Evolutionary conservation across 2,888 invertebrate species (phyloP), one percentile per base, ranked within the genome.

Genomic region (Aporophyla lueneburgensis): DNA sequence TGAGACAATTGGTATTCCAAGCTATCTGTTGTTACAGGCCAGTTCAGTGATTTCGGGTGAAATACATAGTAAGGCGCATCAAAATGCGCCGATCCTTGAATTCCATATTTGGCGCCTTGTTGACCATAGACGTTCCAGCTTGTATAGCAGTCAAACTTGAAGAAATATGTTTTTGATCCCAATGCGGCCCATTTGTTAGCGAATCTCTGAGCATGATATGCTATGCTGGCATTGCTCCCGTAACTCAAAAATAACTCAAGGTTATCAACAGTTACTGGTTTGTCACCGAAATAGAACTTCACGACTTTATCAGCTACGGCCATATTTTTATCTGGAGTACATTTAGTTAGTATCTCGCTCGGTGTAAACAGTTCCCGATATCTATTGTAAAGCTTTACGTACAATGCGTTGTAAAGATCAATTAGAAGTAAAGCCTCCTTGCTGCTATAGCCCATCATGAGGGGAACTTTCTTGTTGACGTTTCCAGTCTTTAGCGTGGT

Each of bases 391-490:
- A 72, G 51, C 0, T 67, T 5, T 6, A 90, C 51, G 1, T 86
- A 68, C 0, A 14, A 9, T 27, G 78, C 65, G 19, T 86, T 86
- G 70, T 91, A 93, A 1, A 97, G 96, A 59, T 93, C 86, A 84
- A 86, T 5, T 87, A 77, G 4, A n/a, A 3, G n/a, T 70, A 51
- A 14, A 91, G 51, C 5, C 93, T 98, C 98, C 68, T 97, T 97
- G 0, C 97, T 96, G 16, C 97, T 98, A 7, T 97, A 91, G 4
- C 98, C 98, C 27, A 97, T 95, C 91, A 98, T 97, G 91, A 98
- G 96, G 0, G 98, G 98, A 0, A 97, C 95, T 5, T 91, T 79
- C 1, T 54, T 67, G 66, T 92, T 91, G 9, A 97, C 90, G 10
- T 92, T 92, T 43, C 97, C 97, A 21, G 93, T 91, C 87, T 81